A percentile compares a stretch with the other conserved stretches of the same genome.
Conservation (phyloP, 2,797 vertebrate genomes). For the Chiroxiphia lanceolata region DNA sequence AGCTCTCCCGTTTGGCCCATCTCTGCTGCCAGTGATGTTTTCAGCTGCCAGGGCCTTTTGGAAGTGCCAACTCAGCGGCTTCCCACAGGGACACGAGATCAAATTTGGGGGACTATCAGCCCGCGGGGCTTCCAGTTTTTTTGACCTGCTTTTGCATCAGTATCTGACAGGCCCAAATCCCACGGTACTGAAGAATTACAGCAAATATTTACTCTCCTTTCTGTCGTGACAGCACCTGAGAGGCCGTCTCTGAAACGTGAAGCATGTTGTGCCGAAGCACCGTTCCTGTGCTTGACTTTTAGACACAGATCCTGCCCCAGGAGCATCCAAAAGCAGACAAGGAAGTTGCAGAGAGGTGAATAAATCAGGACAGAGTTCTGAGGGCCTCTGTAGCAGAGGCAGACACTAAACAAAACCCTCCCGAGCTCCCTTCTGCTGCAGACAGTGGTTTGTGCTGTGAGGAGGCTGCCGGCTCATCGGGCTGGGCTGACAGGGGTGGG, state of each 20-base stretch:
- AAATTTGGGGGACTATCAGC: neutral
- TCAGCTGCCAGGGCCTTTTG: neutral
- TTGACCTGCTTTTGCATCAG: neutral
- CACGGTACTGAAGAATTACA: neutral
- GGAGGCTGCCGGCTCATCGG: neutral
- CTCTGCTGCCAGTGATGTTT: neutral
- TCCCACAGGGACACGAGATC: neutral
- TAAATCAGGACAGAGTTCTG: neutral
- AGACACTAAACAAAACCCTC: neutral
- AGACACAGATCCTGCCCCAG: neutral
- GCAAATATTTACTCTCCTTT: constrained; percentile 9
- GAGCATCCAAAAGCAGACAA: neutral
- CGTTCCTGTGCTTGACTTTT: neutral
- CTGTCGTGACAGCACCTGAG: neutral
- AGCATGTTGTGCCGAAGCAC: neutral
- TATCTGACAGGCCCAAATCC: neutral
- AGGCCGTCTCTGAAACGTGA: neutral
- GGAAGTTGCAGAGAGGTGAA: neutral
- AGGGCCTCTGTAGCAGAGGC: neutral
- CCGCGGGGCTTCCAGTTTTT: neutral
- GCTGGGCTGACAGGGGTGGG: neutral
- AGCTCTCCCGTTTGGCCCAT: neutral
- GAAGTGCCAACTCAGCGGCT: neutral
- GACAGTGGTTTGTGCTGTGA: neutral
- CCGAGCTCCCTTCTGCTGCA: neutral